Percentiles rank a stretch among this genome's conserved stretches.
Conservation (phyloP, 2,113 vertebrate genomes). For the Heterotilapia buettikoferi region DNA sequence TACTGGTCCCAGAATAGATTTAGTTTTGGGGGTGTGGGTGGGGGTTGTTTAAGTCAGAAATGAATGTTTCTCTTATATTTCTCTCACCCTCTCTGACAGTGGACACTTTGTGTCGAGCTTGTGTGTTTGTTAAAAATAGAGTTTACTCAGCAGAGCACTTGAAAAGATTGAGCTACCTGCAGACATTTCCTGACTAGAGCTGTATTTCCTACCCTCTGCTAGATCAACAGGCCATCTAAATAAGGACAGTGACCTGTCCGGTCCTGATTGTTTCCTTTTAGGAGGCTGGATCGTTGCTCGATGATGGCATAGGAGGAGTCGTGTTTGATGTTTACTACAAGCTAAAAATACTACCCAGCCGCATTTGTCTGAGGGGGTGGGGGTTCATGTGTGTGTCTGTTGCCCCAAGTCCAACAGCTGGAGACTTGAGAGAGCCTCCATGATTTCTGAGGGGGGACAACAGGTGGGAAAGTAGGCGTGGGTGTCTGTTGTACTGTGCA, state of each 20-base stretch:
- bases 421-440: constrained; percentile 6
- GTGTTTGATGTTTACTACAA: constrained; percentile 59
- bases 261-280: constrained; percentile 41
- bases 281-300: background rate
- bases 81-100: constrained; percentile 8
- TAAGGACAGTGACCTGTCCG: constrained; percentile 31
- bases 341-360: constrained; percentile 65
- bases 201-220: constrained; percentile 31
- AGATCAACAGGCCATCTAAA: constrained; percentile 40
- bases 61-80: background rate
- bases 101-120: constrained; percentile 6
- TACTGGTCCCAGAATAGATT: constrained; percentile 41
- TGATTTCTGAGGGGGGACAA: constrained; percentile 13
- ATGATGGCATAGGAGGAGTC: background rate
- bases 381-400: constrained; percentile 23
- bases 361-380: constrained; percentile 14
- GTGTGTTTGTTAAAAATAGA: constrained; percentile 42
- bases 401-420: constrained; percentile 46
- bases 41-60: background rate
- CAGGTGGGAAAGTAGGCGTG: constrained; percentile 43
- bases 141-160: constrained; percentile 26
- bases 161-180: constrained; percentile 44
- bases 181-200: constrained; percentile 38
- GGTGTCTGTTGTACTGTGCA: constrained; percentile 23
- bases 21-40: background rate